Conservation (phyloP, 30 jellyfish, hydroid and myxozoan genomes). For the Turritopsis rubra region DNA sequence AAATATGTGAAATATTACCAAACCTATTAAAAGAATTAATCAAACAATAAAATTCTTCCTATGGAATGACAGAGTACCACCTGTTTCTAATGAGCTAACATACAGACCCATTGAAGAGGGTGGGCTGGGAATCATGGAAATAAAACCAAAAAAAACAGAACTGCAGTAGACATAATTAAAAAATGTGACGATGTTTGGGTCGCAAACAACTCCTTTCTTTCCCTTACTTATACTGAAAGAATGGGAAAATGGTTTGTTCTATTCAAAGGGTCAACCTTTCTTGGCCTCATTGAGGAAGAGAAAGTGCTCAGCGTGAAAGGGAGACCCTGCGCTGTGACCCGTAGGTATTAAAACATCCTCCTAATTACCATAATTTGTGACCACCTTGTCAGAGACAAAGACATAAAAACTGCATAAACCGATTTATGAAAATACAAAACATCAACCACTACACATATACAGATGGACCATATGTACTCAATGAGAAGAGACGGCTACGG, state of each 20-base stretch:
- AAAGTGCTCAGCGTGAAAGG: neutral
- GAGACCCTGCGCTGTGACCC: neutral
- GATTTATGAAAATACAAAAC: neutral
- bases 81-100: neutral
- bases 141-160: neutral
- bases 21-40: neutral
- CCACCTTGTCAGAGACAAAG: neutral
- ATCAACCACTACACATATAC: neutral
- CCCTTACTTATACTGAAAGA: neutral
- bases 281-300: neutral
- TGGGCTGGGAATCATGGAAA: neutral
- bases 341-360: neutral
- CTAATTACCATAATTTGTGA: neutral
- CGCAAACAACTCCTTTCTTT: neutral
- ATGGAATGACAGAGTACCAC: neutral
- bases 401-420: neutral
- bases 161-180: neutral
- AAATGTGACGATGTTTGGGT: neutral
- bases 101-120: neutral
- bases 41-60: neutral
- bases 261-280: neutral
- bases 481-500: neutral
- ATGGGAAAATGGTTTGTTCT: neutral
- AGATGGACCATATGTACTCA: neutral
- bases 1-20: neutral